Conservation (phyloP, 2,888 invertebrate species). For the Limenitis arthemis region DNA sequence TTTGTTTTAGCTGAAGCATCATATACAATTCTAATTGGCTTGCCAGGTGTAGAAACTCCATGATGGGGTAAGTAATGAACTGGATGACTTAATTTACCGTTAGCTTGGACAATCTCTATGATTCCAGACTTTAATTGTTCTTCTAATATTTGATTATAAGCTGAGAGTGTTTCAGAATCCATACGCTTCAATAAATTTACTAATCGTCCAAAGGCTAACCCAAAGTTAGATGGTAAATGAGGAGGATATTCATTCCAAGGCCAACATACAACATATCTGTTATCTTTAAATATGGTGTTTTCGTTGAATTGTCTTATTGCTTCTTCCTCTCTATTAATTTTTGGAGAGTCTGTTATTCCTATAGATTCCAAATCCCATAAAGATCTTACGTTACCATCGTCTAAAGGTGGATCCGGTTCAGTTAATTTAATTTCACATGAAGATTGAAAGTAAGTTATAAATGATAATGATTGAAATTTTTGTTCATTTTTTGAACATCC, state of each 20-base stretch:
- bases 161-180: not conserved
- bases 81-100: not conserved
- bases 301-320: constrained; percentile 2
- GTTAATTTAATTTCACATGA: constrained; percentile 2
- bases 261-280: constrained; percentile 21
- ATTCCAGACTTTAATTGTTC: constrained; percentile 11
- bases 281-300: constrained; percentile 9
- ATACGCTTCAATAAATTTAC: constrained; percentile 9
- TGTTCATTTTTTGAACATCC: constrained; percentile 3
- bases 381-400: constrained; percentile 4
- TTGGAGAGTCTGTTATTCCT: constrained; percentile 26
- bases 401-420: constrained; percentile 20
- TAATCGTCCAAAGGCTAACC: constrained; percentile 16
- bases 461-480: not conserved
- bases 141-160: constrained; percentile 4
- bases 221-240: constrained; percentile 16
- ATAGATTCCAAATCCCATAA: constrained; percentile 28
- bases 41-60: constrained; percentile 4
- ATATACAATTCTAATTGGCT: constrained; percentile 22
- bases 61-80: constrained; percentile 1
- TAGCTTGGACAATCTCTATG: constrained; percentile 2
- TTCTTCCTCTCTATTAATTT: constrained; percentile 8
- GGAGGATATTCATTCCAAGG: constrained; percentile 21
- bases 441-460: not conserved
- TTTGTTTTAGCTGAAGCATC: constrained; percentile 21